phyloP scores from a whole-genome alignment of 2,797 vertebrate species.

The Muraenolepis orangiensis region DNA sequence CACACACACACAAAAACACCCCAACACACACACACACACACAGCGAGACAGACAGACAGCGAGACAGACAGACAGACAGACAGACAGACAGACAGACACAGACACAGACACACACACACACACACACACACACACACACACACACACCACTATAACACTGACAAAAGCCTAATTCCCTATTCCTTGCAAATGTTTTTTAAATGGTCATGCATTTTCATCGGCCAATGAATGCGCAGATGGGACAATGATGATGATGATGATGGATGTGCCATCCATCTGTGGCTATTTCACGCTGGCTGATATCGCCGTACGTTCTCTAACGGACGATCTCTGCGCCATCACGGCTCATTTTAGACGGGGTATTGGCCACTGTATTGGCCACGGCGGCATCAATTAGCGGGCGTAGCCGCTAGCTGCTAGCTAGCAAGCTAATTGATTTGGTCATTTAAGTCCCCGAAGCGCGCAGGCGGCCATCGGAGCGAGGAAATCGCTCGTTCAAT shows the following conservation, averaged over 20 bases:
- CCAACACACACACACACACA: conserved; percentile 56
- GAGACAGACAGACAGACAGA: conserved; percentile 56
- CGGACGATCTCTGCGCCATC: conserved; percentile 70
- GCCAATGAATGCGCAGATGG: conserved; percentile 57
- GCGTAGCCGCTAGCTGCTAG: conserved; percentile 49
- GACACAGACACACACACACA: conserved; percentile 55
- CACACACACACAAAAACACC: too few relatives aligned
- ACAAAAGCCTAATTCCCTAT: conserved; percentile 58
- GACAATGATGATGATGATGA: conserved; percentile 51
- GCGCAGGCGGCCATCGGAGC: conserved; percentile 47
- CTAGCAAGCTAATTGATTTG: conserved; percentile 68
- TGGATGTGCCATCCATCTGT: conserved; percentile 61
- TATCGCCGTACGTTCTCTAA: conserved; percentile 22
- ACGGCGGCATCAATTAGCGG: conserved; percentile 66
- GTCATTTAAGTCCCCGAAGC: conserved; percentile 55
- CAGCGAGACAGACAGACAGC: conserved; percentile 54
- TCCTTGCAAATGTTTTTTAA: conserved; percentile 64
- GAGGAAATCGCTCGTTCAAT: conserved; percentile 38
- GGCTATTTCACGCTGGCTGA: conserved; percentile 12
- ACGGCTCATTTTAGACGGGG: conserved; percentile 52
- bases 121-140: conserved; percentile 55
- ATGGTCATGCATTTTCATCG: conserved; percentile 66
- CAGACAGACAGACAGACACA: conserved; percentile 54
- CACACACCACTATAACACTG: conserved; percentile 54
- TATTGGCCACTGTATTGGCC: conserved; percentile 35